A percentile compares a stretch with the other conserved stretches of the same genome.
phyloP scores from a whole-genome alignment of 1,140 invertebrate species.

The Acromyrmex heyeri region DNA sequence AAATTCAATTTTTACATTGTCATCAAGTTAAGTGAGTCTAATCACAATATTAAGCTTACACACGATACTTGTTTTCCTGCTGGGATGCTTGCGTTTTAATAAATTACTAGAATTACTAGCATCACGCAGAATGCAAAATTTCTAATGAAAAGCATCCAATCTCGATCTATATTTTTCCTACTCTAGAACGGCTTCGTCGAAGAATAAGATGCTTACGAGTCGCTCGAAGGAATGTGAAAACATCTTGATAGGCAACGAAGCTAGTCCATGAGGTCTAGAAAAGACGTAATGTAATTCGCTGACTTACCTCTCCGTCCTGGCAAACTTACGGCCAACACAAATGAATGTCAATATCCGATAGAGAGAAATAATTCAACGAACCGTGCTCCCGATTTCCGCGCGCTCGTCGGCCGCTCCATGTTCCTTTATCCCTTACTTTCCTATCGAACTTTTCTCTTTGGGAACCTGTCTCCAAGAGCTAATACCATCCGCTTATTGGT shows the following conservation, averaged over 20 bases:
- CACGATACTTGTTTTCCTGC: no score
- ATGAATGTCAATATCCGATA: slow-evolving; percentile 69
- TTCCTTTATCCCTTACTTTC: slow-evolving; percentile 55
- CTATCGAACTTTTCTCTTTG: slow-evolving; percentile 48
- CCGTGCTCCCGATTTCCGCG: slow-evolving; percentile 54
- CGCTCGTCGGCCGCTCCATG: slow-evolving; percentile 13
- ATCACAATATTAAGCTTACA: no score
- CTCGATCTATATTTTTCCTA: background rate
- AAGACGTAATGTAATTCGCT: slow-evolving; percentile 68
- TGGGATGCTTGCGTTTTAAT: no score
- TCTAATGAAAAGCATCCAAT: background rate
- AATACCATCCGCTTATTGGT: slow-evolving; percentile 62
- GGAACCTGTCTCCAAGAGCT: slow-evolving; percentile 62
- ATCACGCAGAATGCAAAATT: no score
- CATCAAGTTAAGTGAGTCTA: no score
- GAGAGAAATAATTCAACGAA: slow-evolving; percentile 71
- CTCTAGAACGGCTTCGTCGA: no score
- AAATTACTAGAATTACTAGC: no score
- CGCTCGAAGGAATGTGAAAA: slow-evolving; percentile 32
- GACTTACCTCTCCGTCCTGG: slow-evolving; percentile 62
- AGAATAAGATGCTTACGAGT: slow-evolving; percentile 5
- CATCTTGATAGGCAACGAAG: slow-evolving; percentile 64
- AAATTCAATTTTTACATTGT: no score
- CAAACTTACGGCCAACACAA: slow-evolving; percentile 49
- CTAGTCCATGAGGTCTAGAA: slow-evolving; percentile 25